Percentiles rank a stretch among this genome's conserved stretches.
Conservation (phyloP, 2,113 vertebrate species). For the Leptocoma aspasia region DNA sequence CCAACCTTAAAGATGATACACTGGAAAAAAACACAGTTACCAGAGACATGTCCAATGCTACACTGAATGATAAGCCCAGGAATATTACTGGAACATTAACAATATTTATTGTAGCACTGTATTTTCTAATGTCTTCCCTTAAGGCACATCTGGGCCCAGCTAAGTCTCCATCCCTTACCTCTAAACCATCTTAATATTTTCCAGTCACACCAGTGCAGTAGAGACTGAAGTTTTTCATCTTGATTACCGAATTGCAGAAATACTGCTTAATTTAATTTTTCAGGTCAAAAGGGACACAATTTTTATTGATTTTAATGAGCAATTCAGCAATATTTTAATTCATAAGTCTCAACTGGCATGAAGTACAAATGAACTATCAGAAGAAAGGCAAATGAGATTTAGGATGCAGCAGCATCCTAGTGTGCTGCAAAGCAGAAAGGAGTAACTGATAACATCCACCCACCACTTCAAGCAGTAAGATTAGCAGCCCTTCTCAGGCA, state of each 20-base stretch:
- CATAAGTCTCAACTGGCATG: background rate
- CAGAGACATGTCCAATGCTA: background rate
- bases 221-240: background rate
- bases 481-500: background rate
- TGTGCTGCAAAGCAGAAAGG: background rate
- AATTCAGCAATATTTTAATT: background rate
- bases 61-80: background rate
- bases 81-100: background rate
- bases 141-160: too few species aligned
- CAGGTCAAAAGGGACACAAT: background rate
- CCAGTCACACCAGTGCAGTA: background rate
- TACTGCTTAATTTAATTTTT: background rate
- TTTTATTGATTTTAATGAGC: background rate
- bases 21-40: slow-evolving; percentile 59
- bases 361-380: background rate
- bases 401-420: background rate
- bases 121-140: background rate
- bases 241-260: background rate
- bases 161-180: background rate
- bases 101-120: background rate
- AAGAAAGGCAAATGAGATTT: background rate
- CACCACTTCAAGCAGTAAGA: background rate
- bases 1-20: slow-evolving; percentile 79
- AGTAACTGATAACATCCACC: background rate
- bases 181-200: background rate